Base-by-base conservation (phyloP, 2,888 invertebrate genomes). In the Himalopsyche kuldschensis region DNA sequence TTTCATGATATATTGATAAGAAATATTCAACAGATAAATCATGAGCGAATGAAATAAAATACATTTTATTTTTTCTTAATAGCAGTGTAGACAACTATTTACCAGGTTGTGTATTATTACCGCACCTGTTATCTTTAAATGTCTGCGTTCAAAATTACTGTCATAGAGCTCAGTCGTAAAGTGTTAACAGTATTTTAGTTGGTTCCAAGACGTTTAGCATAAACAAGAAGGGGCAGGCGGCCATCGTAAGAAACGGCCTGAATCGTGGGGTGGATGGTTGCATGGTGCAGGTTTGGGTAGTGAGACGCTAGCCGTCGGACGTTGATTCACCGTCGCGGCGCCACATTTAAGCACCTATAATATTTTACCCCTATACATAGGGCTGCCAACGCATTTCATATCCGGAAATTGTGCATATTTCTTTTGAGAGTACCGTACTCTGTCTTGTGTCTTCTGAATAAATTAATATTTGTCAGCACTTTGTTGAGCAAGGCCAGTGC, bases 251-350 rank as follows among this genome's bases (percentile, higher is more conserved):
- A 4, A 69, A 15, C 27, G 30, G 30, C 30, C 69, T 69, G 69
- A 69, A 69, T 69, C 30, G 41, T 15, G 69, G 69, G n/a, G 55
- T 11, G 69, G 24, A 27, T 41, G 69, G 69, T 69, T 69, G 24
- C 30, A 69, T 27, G 41, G 10, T 69, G 69, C 15, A 69, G 30
- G 69, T 69, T 69, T 69, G 69, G 69, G 69, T 69, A 69, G 69
- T 69, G 69, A 69, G 69, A 69, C 69, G 69, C 69, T 69, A 69
- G 69, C 69, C 69, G 69, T 69, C 69, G 69, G 69, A 69, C 69
- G 69, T 69, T 69, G 69, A 69, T 69, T 69, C 69, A 69, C 69
- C 69, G 69, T 69, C 69, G 69, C 69, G 69, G 69, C 69, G 69
- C 69, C 69, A 69, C 69, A 69, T 69, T 69, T 69, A 69, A 69